Evolutionary conservation across 2,797 vertebrate genomes (phyloP).

Genomic region (Nothura maculosa): DNA sequence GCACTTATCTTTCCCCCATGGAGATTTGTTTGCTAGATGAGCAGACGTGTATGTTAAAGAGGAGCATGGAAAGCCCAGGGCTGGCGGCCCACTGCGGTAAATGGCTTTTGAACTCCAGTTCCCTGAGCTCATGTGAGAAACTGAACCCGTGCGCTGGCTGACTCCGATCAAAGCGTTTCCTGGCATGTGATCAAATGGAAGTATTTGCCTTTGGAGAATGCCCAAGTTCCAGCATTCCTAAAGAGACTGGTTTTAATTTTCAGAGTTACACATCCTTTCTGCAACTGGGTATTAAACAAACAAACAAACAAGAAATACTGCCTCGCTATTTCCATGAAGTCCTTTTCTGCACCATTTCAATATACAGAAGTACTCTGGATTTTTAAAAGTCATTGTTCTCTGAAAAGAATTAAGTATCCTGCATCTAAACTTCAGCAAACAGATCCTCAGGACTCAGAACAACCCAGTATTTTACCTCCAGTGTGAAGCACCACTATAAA

Average conservation of each 20-base stretch:
- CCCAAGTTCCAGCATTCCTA: not conserved
- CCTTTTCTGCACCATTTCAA: rapidly evolving
- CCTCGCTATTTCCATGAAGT: not conserved
- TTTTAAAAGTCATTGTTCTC: not conserved
- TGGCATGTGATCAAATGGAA: not conserved
- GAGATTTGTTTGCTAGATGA: not conserved
- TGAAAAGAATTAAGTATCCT: not conserved
- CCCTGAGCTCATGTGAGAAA: not conserved
- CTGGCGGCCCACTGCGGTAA: not conserved
- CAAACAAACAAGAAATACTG: not conserved
- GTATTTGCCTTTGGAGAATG: not conserved
- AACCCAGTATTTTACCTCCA: not conserved
- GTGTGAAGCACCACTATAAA: not conserved
- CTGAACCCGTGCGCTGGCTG: not conserved
- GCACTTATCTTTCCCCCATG: not conserved
- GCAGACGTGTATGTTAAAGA: not conserved
- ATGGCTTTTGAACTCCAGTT: not conserved
- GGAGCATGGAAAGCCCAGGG: not conserved
- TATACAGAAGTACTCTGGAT: not conserved
- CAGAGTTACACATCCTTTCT: not conserved
- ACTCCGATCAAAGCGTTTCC: not conserved
- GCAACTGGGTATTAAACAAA: not conserved
- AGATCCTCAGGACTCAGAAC: not conserved
- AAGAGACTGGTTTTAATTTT: not conserved
- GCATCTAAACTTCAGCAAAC: not conserved